Conservation (phyloP, 2,888 invertebrate species). For the Actias luna region DNA sequence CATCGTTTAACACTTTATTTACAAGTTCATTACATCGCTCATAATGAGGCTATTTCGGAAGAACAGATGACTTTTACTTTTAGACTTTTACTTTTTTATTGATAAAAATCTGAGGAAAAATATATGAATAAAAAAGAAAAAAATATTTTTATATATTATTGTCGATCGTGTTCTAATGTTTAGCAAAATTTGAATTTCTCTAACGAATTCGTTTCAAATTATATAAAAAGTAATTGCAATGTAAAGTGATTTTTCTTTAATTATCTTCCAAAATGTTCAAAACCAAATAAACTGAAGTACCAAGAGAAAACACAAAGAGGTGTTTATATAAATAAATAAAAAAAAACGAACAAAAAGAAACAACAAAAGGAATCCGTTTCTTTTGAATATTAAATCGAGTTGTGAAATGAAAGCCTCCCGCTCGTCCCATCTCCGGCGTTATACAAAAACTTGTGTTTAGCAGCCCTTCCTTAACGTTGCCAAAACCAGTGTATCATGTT, state of each 20-base stretch:
- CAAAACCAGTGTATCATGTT: slow-evolving; percentile 5
- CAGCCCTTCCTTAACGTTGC: not conserved
- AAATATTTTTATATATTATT: too few species aligned
- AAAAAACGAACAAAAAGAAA: not conserved
- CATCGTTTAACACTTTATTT: not conserved
- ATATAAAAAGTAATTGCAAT: not conserved
- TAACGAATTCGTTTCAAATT: too few species aligned
- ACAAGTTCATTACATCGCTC: not conserved
- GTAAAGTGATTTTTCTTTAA: not conserved
- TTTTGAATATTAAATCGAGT: slow-evolving; percentile 13
- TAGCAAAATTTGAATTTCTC: too few species aligned
- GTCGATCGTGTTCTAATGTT: too few species aligned
- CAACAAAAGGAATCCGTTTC: slow-evolving; percentile 11
- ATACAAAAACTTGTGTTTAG: slow-evolving; percentile 10
- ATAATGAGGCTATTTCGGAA: not conserved
- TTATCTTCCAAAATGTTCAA: not conserved
- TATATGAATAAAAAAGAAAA: not conserved
- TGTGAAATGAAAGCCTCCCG: slow-evolving; percentile 9
- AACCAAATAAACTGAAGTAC: not conserved
- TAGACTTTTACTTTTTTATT: not conserved
- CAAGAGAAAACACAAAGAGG: not conserved
- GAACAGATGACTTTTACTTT: not conserved
- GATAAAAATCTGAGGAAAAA: not conserved
- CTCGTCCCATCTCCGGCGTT: slow-evolving; percentile 5
- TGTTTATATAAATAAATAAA: not conserved